phyloP scores from a whole-genome alignment of 2,888 invertebrate genomes.

The Automeris io region DNA sequence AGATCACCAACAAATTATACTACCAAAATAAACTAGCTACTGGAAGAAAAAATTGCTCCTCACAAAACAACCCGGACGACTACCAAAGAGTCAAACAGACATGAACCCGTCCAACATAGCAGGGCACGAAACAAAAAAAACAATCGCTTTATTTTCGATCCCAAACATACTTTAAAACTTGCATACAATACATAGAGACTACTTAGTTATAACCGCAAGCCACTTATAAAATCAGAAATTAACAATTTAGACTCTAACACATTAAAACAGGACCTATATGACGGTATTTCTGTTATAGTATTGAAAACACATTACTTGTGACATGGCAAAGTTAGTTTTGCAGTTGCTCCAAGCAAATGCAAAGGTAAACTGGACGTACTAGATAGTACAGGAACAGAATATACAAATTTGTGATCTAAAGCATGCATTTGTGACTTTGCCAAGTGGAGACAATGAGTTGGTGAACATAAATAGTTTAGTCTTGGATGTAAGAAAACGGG shows the following conservation, averaged over 20 bases:
- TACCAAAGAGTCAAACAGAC: slow-evolving; percentile 25
- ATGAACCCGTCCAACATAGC: slow-evolving; percentile 26
- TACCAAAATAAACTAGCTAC: slow-evolving; percentile 21
- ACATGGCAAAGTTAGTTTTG: slow-evolving; percentile 12
- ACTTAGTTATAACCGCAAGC: slow-evolving; percentile 20
- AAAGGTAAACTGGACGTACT: slow-evolving; percentile 7
- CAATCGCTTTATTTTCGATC: slow-evolving; percentile 13
- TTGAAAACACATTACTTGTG: slow-evolving; percentile 26
- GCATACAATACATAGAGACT: slow-evolving; percentile 43
- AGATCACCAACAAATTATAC: slow-evolving; percentile 18
- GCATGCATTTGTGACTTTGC: slow-evolving; percentile 33
- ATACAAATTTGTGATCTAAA: slow-evolving; percentile 17
- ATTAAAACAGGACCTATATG: slow-evolving; percentile 9
- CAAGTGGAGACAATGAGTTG: slow-evolving; percentile 43
- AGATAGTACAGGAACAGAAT: slow-evolving; percentile 11
- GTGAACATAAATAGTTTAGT: slow-evolving; percentile 33
- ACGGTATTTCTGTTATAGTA: slow-evolving; percentile 14
- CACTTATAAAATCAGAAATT: slow-evolving; percentile 2
- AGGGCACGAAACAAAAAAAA: slow-evolving; percentile 15
- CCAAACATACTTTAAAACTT: slow-evolving; percentile 21
- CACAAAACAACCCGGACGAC: slow-evolving; percentile 18
- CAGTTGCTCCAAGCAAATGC: slow-evolving; percentile 13
- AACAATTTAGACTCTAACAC: slow-evolving; percentile 14
- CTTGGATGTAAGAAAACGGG: slow-evolving; percentile 20
- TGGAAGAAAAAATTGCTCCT: slow-evolving; percentile 24